Base-by-base conservation (phyloP, 2,888 invertebrate species). In the Drosophila pseudotakahashii region DNA sequence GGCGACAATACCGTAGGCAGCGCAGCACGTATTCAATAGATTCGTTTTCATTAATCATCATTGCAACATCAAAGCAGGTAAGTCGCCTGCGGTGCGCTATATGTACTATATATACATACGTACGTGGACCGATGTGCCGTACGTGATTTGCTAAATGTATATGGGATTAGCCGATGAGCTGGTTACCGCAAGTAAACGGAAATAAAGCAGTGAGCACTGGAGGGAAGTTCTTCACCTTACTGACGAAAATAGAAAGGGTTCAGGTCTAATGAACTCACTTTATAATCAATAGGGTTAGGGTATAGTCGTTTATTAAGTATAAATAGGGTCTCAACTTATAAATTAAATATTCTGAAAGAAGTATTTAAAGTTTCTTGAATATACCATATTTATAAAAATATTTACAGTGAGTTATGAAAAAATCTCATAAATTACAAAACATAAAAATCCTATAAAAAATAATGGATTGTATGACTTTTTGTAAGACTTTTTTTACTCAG, bases 131-230 rank as follows among this genome's bases (percentile, higher is more conserved):
- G 37, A 66, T 73, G 74, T 64, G 51, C 19, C 39, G 62, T 75
- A 84, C 84, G 84, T 84, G 84, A 86, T 88, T 86, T 80, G 87
- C 74, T 55, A 73, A 88, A 80, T 69, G 61, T 61, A 55, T 66
- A 42, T 32, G 55, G 83, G 84, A 87, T 88, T 88, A 88, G 72
- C 34, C 68, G 13, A 36, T 42, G 64, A 57, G 41, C 67, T 60
- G 39, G 34, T 13, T 52, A 57, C 74, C 57, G 44, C 41, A 73
- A 57, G 69, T n/a, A 54, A 73, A 51, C 72, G 61, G 69, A 88
- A 77, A 81, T 67, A 85, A 77, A 72, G 26, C 37, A 36, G 26
- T 44, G 47, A 23, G 13, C 14, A 13, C 13, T 39, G n/a, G 19
- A 7, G 55, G 13, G 11, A 39, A 30, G 23, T 37, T 30, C 26